Conservation (phyloP, 2,888 invertebrate species). For the Ormyrus pomaceus region DNA sequence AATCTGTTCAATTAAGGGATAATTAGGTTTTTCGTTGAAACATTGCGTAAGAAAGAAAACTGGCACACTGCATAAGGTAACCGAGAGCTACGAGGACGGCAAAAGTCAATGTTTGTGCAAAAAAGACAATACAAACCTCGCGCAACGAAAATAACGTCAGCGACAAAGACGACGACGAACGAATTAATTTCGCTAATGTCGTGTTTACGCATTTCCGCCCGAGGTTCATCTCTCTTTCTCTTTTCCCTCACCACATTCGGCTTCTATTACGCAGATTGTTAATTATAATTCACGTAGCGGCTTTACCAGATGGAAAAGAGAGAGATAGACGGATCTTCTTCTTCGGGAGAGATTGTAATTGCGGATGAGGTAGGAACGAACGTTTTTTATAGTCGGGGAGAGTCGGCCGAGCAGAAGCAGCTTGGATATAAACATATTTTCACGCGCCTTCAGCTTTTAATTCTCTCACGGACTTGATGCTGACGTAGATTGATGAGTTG, state of each 20-base stretch:
- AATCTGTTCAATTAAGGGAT: too few species aligned
- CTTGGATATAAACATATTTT: slow-evolving; percentile 10
- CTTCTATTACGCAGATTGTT: not conserved
- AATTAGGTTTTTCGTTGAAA: too few species aligned
- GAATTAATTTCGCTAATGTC: too few species aligned
- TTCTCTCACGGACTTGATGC: slow-evolving; percentile 12
- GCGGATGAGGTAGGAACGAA: too few species aligned
- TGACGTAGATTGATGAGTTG: slow-evolving; percentile 12
- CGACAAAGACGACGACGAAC: too few species aligned
- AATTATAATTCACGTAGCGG: not conserved
- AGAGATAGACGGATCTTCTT: not conserved
- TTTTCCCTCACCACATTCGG: not conserved
- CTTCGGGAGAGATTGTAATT: too few species aligned
- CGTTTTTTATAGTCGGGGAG: not conserved
- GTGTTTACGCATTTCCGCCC: too few species aligned
- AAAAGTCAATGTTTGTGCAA: too few species aligned
- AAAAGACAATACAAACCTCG: too few species aligned
- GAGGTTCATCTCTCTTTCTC: too few species aligned
- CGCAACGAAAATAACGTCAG: too few species aligned
- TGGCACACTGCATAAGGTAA: not conserved
- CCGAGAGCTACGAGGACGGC: not conserved
- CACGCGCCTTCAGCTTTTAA: slow-evolving; percentile 25
- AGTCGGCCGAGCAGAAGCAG: not conserved
- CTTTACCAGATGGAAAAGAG: not conserved
- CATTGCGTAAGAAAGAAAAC: not conserved